Percentiles rank a stretch among this genome's conserved stretches.
phyloP scores from a whole-genome alignment of 2,888 invertebrate species.

The Xanthia icteritia region DNA sequence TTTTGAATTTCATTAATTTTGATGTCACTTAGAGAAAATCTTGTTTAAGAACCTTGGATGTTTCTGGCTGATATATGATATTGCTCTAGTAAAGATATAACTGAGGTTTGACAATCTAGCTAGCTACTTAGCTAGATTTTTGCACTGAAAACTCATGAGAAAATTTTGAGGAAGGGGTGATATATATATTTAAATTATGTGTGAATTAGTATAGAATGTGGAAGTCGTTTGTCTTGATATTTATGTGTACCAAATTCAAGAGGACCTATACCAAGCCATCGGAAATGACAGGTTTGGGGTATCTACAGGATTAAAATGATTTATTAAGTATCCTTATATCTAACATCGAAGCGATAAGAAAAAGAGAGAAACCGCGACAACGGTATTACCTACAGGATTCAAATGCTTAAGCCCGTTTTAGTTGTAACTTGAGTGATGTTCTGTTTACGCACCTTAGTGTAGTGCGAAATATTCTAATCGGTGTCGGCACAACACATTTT shows the following conservation, averaged over 20 bases:
- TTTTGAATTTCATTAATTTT: slow-evolving; percentile 12
- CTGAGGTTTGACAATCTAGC: background rate
- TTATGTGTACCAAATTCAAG: background rate
- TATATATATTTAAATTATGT: background rate
- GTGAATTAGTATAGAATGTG: background rate
- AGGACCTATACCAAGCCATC: background rate
- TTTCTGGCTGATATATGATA: no score
- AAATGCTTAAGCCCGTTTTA: background rate
- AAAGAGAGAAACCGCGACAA: background rate
- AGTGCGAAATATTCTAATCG: no score
- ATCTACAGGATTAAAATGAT: background rate
- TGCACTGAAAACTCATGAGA: background rate
- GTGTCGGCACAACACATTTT: no score
- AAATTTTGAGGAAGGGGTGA: background rate
- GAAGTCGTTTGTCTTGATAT: background rate
- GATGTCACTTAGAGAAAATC: background rate
- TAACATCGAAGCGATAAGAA: background rate
- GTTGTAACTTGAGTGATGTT: no score
- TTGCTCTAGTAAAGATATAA: background rate
- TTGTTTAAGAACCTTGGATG: background rate
- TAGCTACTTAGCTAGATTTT: background rate
- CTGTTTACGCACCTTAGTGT: no score
- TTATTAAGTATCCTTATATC: background rate
- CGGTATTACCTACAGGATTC: background rate
- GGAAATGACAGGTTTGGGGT: background rate